These are phyloP conservation scores for Pangasianodon gigas DNA, from an alignment of 2,113 vertebrate species.

Conservation along the genomic window DNA sequence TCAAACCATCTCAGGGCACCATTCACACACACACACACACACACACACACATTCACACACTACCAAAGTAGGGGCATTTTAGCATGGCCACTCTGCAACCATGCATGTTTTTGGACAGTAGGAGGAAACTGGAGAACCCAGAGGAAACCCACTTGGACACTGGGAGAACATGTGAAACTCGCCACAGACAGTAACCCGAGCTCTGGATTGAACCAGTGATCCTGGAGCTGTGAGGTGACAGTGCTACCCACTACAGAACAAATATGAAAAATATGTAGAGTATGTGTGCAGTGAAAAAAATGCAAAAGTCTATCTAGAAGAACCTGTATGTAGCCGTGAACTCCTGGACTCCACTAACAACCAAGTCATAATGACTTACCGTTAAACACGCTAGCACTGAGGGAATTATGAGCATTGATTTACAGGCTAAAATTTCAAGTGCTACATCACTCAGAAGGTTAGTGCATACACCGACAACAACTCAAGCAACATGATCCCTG, in stretches of 20 bases:
- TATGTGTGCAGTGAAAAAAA: neutral
- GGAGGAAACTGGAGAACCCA: neutral
- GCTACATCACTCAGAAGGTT: neutral
- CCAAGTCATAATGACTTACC: neutral
- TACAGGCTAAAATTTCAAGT: neutral
- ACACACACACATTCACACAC: neutral
- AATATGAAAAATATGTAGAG: neutral
- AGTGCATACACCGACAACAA: neutral
- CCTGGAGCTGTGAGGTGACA: neutral
- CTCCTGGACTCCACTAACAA: neutral
- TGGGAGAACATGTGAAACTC: neutral
- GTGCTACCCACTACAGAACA: neutral
- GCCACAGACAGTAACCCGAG: neutral
- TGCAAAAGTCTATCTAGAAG: neutral
- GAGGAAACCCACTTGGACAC: neutral
- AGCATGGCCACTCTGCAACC: too few species aligned
- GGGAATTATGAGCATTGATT: neutral
- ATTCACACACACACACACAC: too few species aligned
- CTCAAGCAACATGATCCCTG: neutral
- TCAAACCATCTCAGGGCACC: too few species aligned
- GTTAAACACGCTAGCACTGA: neutral
- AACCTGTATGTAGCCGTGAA: neutral
- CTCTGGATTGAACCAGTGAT: neutral
- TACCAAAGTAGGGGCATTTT: neutral
- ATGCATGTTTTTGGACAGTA: neutral